Evolutionary conservation across 2,888 invertebrate species (phyloP).

Genomic region (Callosobruchus maculatus): DNA sequence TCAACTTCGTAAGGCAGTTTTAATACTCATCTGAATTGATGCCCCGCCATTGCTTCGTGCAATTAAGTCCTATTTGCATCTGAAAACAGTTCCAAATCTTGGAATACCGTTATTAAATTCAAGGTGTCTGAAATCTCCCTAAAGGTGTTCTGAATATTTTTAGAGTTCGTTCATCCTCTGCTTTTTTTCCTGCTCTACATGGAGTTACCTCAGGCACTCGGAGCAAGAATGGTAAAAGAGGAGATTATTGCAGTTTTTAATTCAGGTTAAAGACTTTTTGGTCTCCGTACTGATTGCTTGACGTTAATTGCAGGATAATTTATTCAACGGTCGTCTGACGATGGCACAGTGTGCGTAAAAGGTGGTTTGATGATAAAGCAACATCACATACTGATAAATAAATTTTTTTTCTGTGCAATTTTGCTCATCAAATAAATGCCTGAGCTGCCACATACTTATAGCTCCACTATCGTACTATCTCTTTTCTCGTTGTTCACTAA

Average conservation of each 20-base stretch:
- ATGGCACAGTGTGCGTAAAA: no score
- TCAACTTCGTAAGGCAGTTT: background rate
- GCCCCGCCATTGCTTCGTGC: background rate
- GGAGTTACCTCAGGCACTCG: background rate
- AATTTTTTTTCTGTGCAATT: no score
- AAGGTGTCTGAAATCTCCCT: constrained; percentile 14
- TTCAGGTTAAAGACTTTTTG: background rate
- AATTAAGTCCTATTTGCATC: background rate
- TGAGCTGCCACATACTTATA: no score
- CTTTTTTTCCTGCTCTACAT: background rate
- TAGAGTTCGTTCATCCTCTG: background rate
- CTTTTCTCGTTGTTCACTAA: no score
- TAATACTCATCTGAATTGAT: background rate
- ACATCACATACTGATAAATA: no score
- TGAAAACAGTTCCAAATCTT: background rate
- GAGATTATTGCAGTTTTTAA: background rate
- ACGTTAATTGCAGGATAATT: no score
- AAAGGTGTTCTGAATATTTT: constrained; percentile 2
- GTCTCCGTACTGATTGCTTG: background rate
- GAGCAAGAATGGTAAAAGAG: background rate
- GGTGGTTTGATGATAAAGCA: no score
- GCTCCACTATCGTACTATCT: no score
- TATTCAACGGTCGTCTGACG: no score
- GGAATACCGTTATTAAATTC: constrained; percentile 11
- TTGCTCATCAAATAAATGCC: no score